Evolutionary conservation across 1,140 invertebrate genomes (phyloP), one percentile per base, ranked within the genome.

Genomic region (Plectus sambesii): DNA sequence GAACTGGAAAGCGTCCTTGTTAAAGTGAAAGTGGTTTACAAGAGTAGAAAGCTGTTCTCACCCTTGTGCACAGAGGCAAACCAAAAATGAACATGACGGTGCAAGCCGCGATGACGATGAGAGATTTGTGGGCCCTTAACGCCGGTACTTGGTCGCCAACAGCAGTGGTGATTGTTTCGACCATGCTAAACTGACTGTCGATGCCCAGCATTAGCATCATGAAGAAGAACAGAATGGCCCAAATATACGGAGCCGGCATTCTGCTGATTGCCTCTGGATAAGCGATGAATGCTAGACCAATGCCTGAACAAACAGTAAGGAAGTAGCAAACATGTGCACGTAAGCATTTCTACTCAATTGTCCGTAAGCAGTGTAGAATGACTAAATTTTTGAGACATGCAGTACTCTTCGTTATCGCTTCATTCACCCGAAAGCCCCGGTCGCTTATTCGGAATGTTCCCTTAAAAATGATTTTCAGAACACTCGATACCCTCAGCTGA

Each of bases 181-280:
- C 51, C 27, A 55, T 20, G 12, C 60, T 61, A 35, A 62, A 60
- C 44, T 68, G 54, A 20, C 61, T 70, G 23, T 51, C 61, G 9
- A 74, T 47, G 22, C 72, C 71, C 5, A 73, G 39, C 5, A 58
- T 67, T 46, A 71, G 63, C 1, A 72, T 53, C 70, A 72, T 72
- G 5, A 62, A 22, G 50, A 72, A 72, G 56, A 72, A 72, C 5
- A 72, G 52, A 20, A 70, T 46, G 8, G 68, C 53, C 72, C 72
- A 72, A 3, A 72, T 43, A 4, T 83, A 72, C 27, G 72, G 61
- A 9, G 65, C 25, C 5, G 71, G 71, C 55, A 72, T 63, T 19
- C 51, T 56, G 52, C 66, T 53, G 27, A 74, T 57, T 2, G 72
- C 70, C 49, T 71, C 69, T 5, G 70, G 71, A 39, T 74, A 72